Evolutionary conservation across 2,113 vertebrate genomes (phyloP).

Genomic region (Dicerorhinus sumatrensis): DNA sequence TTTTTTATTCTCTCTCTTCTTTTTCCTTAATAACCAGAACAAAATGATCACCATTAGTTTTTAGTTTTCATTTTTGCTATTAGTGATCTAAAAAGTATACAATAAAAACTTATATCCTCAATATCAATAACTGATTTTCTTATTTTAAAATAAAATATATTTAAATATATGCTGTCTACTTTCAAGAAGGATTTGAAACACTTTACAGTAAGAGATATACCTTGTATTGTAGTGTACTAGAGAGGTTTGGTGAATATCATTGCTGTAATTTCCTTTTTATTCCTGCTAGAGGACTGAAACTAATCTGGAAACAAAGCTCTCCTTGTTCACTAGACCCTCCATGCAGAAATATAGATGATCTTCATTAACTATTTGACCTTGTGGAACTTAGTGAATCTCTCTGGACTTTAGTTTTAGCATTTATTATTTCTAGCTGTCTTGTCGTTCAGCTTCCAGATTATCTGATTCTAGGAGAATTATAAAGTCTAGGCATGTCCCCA

Average conservation of each 20-base stretch:
- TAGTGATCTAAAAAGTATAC: background rate
- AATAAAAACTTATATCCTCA: background rate
- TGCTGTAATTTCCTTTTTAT: background rate
- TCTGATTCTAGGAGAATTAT: background rate
- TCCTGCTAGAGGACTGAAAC: background rate
- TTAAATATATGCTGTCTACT: background rate
- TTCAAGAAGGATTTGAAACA: conserved; percentile 26
- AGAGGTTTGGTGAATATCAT: background rate
- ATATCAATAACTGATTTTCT: background rate
- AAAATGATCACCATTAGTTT: background rate
- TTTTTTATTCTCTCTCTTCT: background rate
- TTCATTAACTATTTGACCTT: background rate
- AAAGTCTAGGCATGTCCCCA: background rate
- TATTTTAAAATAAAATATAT: background rate
- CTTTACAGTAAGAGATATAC: background rate
- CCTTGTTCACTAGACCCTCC: background rate
- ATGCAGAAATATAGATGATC: background rate
- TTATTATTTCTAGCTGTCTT: background rate
- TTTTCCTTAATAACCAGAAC: conserved; percentile 19
- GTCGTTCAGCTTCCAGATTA: background rate
- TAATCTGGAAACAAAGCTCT: background rate
- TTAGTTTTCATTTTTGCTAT: background rate
- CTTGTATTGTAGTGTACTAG: background rate
- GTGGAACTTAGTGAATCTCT: background rate
- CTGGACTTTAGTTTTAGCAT: background rate